A percentile compares a stretch with the other conserved stretches of the same genome.
These are phyloP conservation scores for Pseudochaenichthys georgianus DNA, from an alignment of 2,797 vertebrate species.

Conservation along the genomic window DNA sequence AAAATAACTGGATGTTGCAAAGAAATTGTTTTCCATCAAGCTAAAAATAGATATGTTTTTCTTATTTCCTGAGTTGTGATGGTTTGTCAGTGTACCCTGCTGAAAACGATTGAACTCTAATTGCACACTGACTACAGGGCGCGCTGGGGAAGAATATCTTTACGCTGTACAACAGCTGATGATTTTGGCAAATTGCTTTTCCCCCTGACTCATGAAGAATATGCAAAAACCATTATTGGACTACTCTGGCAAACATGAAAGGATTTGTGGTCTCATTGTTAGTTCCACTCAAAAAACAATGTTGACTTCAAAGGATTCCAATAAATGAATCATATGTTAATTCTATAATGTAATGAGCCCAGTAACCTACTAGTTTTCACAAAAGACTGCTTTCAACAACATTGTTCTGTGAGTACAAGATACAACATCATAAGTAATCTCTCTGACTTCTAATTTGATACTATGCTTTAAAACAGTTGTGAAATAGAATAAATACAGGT, in stretches of 20 bases:
- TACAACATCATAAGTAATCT: neutral
- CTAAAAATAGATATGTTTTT: conserved; percentile 54
- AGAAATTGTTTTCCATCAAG: conserved; percentile 29
- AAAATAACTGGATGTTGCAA: conserved; percentile 30
- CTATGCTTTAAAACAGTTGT: conserved; percentile 7
- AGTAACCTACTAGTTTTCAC: conserved; percentile 42
- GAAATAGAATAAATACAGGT: neutral
- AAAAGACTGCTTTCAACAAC: conserved; percentile 24
- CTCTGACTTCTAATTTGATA: neutral
- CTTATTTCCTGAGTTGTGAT: conserved; percentile 48
- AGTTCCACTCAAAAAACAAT: conserved; percentile 41
- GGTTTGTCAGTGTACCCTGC: conserved; percentile 35
- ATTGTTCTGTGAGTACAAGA: conserved; percentile 11
- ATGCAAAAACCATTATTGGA: conserved; percentile 10
- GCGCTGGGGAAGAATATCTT: conserved; percentile 11
- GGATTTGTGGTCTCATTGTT: conserved; percentile 37
- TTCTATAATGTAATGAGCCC: conserved; percentile 24
- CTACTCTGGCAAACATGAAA: conserved; percentile 39
- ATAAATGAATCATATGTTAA: conserved; percentile 44
- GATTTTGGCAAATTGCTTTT: conserved; percentile 8
- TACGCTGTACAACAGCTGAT: conserved; percentile 25
- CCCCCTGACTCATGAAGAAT: conserved; percentile 3
- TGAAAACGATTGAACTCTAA: conserved; percentile 40
- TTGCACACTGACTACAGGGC: conserved; percentile 47
- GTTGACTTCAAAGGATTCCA: conserved; percentile 58